Evolutionary conservation across 2,113 vertebrate genomes (phyloP).

Genomic region (Boulengeromyrus knoepffleri): DNA sequence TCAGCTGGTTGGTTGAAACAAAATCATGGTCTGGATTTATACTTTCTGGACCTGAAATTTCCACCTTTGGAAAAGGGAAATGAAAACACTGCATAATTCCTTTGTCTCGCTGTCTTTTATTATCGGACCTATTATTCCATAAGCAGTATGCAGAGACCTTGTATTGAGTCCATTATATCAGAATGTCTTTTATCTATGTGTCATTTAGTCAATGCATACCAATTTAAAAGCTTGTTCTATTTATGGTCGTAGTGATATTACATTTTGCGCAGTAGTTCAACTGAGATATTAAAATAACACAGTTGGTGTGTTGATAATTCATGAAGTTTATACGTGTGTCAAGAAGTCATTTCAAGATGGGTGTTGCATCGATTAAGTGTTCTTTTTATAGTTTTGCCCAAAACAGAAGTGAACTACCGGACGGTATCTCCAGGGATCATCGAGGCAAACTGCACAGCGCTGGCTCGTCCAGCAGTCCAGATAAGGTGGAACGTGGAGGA

Average conservation of each 20-base stretch:
- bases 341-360: neutral
- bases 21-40: too few relatives aligned
- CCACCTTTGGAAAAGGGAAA: too few relatives aligned
- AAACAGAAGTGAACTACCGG: slow-evolving; percentile 52
- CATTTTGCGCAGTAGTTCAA: neutral
- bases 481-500: slow-evolving; percentile 51
- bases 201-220: neutral
- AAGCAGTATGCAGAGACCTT: neutral
- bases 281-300: neutral
- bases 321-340: neutral
- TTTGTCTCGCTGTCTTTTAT: neutral
- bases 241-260: neutral
- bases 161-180: too few relatives aligned
- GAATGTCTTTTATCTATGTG: neutral
- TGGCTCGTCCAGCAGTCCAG: slow-evolving; percentile 48
- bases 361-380: neutral
- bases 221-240: neutral
- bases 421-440: slow-evolving; percentile 45
- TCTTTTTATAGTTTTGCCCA: slow-evolving; percentile 51
- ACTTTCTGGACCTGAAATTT: too few relatives aligned
- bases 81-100: neutral
- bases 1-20: too few relatives aligned
- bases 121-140: neutral
- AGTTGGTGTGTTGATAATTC: neutral
- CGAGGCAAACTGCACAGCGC: slow-evolving; percentile 59